Base-by-base conservation (phyloP, 2,797 vertebrate genomes). In the Crocidura indochinensis region DNA sequence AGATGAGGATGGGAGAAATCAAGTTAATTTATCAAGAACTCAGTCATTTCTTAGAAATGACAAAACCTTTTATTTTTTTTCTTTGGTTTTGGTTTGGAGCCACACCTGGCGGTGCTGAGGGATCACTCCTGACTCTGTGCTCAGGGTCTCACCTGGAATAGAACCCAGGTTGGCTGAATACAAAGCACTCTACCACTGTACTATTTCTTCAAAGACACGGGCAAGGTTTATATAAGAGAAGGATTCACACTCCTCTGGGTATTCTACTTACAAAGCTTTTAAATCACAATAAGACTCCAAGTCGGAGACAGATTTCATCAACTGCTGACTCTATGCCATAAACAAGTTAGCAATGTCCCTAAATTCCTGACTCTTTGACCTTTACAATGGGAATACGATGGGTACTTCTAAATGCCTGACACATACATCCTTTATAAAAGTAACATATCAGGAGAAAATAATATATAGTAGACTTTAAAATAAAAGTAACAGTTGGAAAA, bases 11-110 rank as follows among this genome's bases (percentile, higher is more conserved):
- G 60, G 46, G 92, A 88, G 86, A 68, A 71, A 53, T 75, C 73
- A 90, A 65, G 85, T 88, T 44, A 72, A 94, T 91, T 94, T 91
- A 81, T 44, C 88, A 84, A 56, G 53, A 91, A 79, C 74, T 86
- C 76, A 64, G 75, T 62, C 86, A 91, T 74, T 80, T 81, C 47
- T 84, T 73, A 56, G 88, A 93, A 94, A 72, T 72, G 65, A 22
- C 44, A 68, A 65, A 47, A 62, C 17, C 20, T 5, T 38, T 38
- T 38, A n/a, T 38, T 5, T 2, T 38, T 38, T 38, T 38, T 38
- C 38, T 38, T 38, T 38, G 38, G 38, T 38, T 20, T 20, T 60
- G 56, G 56, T 38, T 38, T 26, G 15, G 56, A 7, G 56, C 12
- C 10, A 53, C 51, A 60, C 56, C 56, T 20, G 56, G 56, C 15